These are phyloP conservation scores for Pangasius sanitwongsei DNA, from an alignment of 2,797 vertebrate species.

Conservation along the genomic window DNA sequence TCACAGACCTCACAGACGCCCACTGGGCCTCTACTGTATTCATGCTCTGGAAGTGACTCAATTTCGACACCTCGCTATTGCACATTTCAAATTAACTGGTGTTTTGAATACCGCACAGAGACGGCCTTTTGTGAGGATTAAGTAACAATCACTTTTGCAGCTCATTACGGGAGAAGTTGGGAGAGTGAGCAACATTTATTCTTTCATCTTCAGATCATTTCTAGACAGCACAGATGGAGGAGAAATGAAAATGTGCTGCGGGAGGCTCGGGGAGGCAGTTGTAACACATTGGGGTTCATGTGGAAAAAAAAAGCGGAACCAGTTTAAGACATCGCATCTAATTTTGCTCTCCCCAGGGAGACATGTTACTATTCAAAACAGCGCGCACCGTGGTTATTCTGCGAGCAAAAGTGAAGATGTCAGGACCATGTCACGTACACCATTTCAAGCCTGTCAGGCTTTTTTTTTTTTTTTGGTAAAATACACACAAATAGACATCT, in stretches of 20 bases:
- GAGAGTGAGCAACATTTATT: slow-evolving; percentile 17
- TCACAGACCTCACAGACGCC: slow-evolving; percentile 47
- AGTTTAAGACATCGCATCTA: slow-evolving; percentile 33
- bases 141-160: slow-evolving; percentile 39
- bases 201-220: slow-evolving; percentile 45
- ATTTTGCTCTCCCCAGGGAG: background rate
- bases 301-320: background rate
- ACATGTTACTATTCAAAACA: background rate
- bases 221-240: slow-evolving; percentile 32
- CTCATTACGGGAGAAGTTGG: slow-evolving; percentile 27
- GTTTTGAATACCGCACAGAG: slow-evolving; percentile 41
- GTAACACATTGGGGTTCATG: background rate
- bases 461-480: background rate
- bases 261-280: slow-evolving; percentile 52
- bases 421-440: background rate
- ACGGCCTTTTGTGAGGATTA: slow-evolving; percentile 42
- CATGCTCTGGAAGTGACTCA: slow-evolving; percentile 49
- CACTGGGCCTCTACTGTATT: slow-evolving; percentile 43
- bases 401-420: background rate
- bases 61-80: slow-evolving; percentile 43
- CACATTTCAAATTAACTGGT: slow-evolving; percentile 50
- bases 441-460: background rate
- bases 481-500: background rate
- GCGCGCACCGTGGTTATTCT: background rate
- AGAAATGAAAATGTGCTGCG: slow-evolving; percentile 45